Base-by-base conservation (phyloP, 2,113 vertebrate genomes). In the Origma solitaria region DNA sequence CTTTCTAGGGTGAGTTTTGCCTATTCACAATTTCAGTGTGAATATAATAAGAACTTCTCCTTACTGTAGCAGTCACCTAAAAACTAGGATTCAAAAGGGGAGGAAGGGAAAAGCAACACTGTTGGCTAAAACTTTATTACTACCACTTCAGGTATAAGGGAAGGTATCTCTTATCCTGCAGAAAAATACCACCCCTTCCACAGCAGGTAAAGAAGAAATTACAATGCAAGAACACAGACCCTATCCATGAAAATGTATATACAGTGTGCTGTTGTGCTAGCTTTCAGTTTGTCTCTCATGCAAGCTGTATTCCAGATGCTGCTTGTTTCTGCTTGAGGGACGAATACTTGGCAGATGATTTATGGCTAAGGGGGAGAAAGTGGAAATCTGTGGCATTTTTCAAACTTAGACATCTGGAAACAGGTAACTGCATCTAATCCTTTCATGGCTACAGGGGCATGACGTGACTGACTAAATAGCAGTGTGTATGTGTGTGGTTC, bases 341-440 rank as follows among this genome's bases (percentile, higher is more conserved):
- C 2, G 6, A 49, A 15, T 49, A 7, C 22, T 9, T 25, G 40
- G n/a, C 45, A 58, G 42, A 58, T 71, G 18, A 7, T 3, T 31
- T 22, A 27, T 16, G 12, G 15, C 25, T 20, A 35, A 31, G 28
- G 12, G 18, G 8, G 51, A 47, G 18, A 33, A 25, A 58, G 25
- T 40, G 11, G 22, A 31, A 61, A n/a, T 3, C 9, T 25, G 1
- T 28, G 30, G 47, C 25, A 37, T n/a, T 70, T 95, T 56, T 45
- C 33, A 28, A 31, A 21, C 54, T 44, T 11, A 23, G 49, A 11
- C 15, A 71, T 3, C 45, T 60, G 31, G 35, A 72, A 82, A 25
- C 9, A 21, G 0, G 0, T 45, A 70, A 22, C 2, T 38, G 35
- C 23, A 11, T 6, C 1, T 17, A 27, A 57, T 68, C 49, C 27